phyloP scores from a whole-genome alignment of 2,113 vertebrate species.

The Elanoides forficatus region DNA sequence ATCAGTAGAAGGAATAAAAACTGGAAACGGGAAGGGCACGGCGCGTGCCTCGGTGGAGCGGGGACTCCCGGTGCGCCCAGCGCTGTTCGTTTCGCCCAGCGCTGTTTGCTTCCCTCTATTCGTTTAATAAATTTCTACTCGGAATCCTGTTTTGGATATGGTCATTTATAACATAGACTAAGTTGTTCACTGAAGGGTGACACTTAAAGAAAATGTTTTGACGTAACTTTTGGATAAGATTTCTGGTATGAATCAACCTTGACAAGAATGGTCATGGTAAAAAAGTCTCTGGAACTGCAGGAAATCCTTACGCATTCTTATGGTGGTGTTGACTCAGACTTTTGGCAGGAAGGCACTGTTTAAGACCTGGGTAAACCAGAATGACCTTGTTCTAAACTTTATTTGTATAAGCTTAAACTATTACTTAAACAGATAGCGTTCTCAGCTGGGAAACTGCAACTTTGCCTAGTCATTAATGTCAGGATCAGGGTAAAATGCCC shows the following conservation, averaged over 20 bases:
- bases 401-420: conserved; percentile 11
- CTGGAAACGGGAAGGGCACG: too few species aligned
- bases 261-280: not conserved
- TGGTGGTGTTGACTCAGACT: not conserved
- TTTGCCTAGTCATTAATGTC: not conserved
- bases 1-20: too few species aligned
- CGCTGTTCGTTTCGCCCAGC: too few species aligned
- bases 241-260: not conserved
- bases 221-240: not conserved
- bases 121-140: too few species aligned
- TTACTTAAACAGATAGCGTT: not conserved
- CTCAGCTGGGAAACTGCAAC: not conserved
- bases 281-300: not conserved
- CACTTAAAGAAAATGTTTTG: not conserved
- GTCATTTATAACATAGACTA: too few species aligned
- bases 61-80: too few species aligned
- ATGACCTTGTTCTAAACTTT: conserved; percentile 14
- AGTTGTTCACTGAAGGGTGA: not conserved
- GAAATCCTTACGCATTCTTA: not conserved
- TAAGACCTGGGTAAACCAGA: not conserved
- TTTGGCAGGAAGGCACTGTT: not conserved
- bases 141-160: too few species aligned
- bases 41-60: too few species aligned
- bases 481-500: not conserved
- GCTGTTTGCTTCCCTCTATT: too few species aligned